Evolutionary conservation across 2,797 vertebrate species (phyloP).

Genomic region (Channa striata): DNA sequence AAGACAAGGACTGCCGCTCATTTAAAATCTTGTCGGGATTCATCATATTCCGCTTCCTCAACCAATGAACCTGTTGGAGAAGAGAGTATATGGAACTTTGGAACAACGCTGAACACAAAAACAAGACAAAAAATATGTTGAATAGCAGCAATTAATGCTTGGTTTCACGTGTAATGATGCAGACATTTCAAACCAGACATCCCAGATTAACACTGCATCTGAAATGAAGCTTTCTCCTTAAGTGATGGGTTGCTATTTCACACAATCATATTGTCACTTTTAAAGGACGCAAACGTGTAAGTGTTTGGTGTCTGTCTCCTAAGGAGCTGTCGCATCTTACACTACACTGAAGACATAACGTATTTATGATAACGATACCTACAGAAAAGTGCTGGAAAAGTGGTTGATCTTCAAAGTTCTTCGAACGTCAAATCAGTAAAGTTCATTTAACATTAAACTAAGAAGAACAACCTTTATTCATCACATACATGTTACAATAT

Average conservation of each 20-base stretch:
- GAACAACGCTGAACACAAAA: conserved; percentile 1
- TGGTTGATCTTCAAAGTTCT: neutral
- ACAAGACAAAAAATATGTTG: neutral
- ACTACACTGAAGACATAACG: conserved; percentile 1
- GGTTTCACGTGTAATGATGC: conserved; percentile 24
- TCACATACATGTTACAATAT: too few relatives aligned
- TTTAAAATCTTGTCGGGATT: conserved; percentile 84
- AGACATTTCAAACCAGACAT: conserved; percentile 6
- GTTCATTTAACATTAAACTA: too few relatives aligned
- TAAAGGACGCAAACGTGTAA: neutral
- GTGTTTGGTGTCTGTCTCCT: neutral
- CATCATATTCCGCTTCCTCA: conserved; percentile 86
- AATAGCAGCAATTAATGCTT: conserved; percentile 13
- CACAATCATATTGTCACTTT: neutral
- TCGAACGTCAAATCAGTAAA: neutral
- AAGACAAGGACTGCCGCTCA: conserved; percentile 85
- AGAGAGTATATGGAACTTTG: neutral
- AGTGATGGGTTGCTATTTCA: neutral
- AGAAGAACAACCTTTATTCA: too few relatives aligned
- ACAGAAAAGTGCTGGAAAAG: neutral
- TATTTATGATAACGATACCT: conserved; percentile 1
- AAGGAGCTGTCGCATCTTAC: neutral
- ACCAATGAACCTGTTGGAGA: conserved; percentile 88
- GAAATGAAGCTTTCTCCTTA: neutral
- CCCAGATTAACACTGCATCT: conserved; percentile 17